Evolutionary conservation across 2,797 vertebrate species (phyloP).

Genomic region (Buceros bicornis): DNA sequence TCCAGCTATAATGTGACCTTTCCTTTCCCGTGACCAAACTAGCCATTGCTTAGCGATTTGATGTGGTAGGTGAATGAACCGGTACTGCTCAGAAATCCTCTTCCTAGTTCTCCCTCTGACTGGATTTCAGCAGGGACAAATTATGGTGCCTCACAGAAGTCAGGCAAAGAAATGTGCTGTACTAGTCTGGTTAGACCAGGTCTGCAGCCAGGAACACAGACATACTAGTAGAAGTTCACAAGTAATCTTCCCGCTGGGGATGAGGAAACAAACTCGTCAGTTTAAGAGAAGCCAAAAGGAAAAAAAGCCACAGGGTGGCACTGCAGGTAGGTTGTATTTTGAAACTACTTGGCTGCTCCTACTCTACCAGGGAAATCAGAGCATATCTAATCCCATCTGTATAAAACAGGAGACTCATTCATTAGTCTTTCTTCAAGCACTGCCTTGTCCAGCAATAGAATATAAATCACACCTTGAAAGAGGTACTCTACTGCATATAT

Average conservation of each 20-base stretch:
- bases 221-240: neutral
- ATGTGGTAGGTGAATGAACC: neutral
- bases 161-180: neutral
- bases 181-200: neutral
- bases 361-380: constrained; percentile 20
- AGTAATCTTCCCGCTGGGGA: accelerated
- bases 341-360: neutral
- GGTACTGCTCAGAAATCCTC: neutral
- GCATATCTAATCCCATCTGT: neutral
- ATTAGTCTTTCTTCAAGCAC: neutral
- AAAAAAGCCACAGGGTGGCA: constrained; percentile 62
- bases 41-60: neutral
- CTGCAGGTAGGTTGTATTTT: constrained; percentile 6
- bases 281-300: neutral
- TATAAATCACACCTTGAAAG: neutral
- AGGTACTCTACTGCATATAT: neutral
- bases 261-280: neutral
- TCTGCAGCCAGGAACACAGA: neutral
- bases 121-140: neutral
- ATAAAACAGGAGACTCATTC: neutral
- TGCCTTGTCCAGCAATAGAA: neutral
- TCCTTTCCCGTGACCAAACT: neutral
- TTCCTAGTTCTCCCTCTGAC: neutral
- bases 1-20: neutral
- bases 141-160: neutral